These are phyloP conservation scores for Hylaea fasciaria DNA, from an alignment of 2,888 invertebrate genomes.

Conservation along the genomic window DNA sequence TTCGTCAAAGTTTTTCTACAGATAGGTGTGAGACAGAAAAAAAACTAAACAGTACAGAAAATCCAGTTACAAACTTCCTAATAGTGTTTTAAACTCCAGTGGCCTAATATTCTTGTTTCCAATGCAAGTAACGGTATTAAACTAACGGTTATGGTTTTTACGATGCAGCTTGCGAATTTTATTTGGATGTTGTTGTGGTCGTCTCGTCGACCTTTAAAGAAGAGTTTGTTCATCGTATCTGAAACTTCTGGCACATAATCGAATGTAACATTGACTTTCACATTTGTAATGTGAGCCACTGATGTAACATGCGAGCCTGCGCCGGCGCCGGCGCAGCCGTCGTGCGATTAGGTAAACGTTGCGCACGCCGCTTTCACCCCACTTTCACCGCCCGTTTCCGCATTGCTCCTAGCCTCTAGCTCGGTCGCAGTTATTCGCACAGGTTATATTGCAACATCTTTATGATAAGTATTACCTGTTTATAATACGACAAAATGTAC, in stretches of 20 bases:
- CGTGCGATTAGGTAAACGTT: slow-evolving; percentile 80
- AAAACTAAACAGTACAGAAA: neutral
- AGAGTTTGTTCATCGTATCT: neutral
- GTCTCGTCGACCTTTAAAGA: slow-evolving; percentile 4
- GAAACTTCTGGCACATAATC: slow-evolving; percentile 49
- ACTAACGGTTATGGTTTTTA: slow-evolving; percentile 3
- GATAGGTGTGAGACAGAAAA: slow-evolving; percentile 4
- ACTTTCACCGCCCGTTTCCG: slow-evolving; percentile 82
- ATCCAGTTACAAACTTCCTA: slow-evolving; percentile 1
- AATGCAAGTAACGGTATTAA: slow-evolving; percentile 7
- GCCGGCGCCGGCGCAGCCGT: slow-evolving; percentile 52
- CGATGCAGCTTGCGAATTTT: slow-evolving; percentile 7
- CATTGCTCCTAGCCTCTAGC: slow-evolving; percentile 58
- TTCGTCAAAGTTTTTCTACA: neutral
- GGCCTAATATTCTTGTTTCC: slow-evolving; percentile 5
- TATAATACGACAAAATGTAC: slow-evolving; percentile 4
- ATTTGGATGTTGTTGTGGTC: slow-evolving; percentile 10
- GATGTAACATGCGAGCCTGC: slow-evolving; percentile 61
- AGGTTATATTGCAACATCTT: slow-evolving; percentile 47
- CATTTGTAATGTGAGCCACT: slow-evolving; percentile 67
- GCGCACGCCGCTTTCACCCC: slow-evolving; percentile 79
- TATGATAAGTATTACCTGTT: slow-evolving; percentile 22
- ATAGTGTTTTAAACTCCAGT: slow-evolving; percentile 7
- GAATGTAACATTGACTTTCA: slow-evolving; percentile 83
- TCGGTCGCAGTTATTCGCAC: slow-evolving; percentile 54